Evolutionary conservation across 2,888 invertebrate genomes (phyloP), one percentile per base, ranked within the genome.

Genomic region (Torymus texanus): DNA sequence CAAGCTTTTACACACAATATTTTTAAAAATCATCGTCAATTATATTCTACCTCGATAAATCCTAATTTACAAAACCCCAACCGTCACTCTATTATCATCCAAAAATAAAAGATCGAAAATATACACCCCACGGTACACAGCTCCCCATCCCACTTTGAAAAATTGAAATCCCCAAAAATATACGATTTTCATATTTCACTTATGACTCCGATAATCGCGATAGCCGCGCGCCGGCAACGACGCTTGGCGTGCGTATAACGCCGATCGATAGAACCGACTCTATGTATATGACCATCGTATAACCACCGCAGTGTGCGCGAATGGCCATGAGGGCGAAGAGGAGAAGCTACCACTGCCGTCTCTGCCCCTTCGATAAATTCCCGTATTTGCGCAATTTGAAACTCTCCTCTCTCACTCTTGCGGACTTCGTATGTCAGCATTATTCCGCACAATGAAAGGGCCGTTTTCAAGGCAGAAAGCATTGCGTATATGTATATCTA

Each of bases 371-470:
- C 75, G 68, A 81, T 81, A 81, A 81, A 81, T 81, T 76, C 66
- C 55, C 73, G 76, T 76, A 79, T 81, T 81, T 81, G 81, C 67
- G 71, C 81, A 70, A 80, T 80, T 78, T 68, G 75, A 78, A 81
- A 73, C 76, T 79, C 75, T 70, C 70, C 72, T 29, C 41, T 41
- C 78, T 61, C 50, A 21, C 21, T 41, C 78, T 55, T 21, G 55
- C 12, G 73, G 70, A 78, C 67, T 78, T 72, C 75, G 81, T 78
- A 78, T 59, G 81, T 81, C 78, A 81, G 81, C 81, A 76, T 79
- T 81, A 79, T 78, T 78, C 81, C 72, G 78, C 78, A 72, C 81
- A 75, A 81, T 81, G 81, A 78, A 81, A 81, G 73, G 73, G 65
- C 73, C 78, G 67, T 68, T 74, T 74, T 70, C 61, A 68, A 68